A percentile compares a stretch with the other conserved stretches of the same genome.
Conservation (phyloP, 2,797 vertebrate genomes). For the Enteromius argenteus region DNA sequence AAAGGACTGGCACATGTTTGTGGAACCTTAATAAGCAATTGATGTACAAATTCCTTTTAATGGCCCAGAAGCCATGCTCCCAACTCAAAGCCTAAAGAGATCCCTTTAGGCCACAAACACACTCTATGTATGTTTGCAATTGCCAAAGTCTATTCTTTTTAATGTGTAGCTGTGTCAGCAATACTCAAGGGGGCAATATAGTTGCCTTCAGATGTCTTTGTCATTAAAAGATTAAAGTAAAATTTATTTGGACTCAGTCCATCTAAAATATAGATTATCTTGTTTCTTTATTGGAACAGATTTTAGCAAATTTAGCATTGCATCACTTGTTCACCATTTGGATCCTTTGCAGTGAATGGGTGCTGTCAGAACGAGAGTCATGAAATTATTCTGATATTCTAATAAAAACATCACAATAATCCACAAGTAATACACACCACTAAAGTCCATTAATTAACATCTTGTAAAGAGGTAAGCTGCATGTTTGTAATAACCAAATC, state of each 20-base stretch:
- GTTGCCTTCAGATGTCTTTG: background rate
- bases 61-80: background rate
- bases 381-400: too few relatives aligned
- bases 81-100: background rate
- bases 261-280: background rate
- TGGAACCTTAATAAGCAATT: conserved; percentile 2
- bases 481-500: background rate
- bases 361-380: background rate
- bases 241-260: background rate
- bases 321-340: background rate
- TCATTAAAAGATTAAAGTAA: background rate
- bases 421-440: background rate
- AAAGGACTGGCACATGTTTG: conserved; percentile 37
- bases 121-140: background rate
- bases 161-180: background rate
- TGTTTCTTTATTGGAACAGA: background rate
- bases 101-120: background rate
- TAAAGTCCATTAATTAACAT: background rate
- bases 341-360: background rate
- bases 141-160: background rate
- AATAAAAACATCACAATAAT: background rate
- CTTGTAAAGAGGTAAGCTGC: background rate
- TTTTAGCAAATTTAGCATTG: background rate
- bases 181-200: background rate
- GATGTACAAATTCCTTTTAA: conserved; percentile 21